Conservation (phyloP, 30 jellyfish, hydroid and myxozoan species). For the Aurelia aurita region DNA sequence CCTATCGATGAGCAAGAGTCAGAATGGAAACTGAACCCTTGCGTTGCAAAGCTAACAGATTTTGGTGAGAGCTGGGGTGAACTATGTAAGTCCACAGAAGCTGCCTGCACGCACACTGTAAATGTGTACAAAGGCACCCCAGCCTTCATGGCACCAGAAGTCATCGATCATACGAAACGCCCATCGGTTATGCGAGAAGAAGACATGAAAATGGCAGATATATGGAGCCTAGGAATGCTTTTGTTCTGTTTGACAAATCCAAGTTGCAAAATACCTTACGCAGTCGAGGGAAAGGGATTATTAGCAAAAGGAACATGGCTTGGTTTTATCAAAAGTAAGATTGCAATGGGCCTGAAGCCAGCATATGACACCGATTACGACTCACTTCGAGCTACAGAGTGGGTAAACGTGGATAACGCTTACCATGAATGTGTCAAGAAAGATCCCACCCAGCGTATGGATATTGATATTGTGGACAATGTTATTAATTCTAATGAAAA, state of each 20-base stretch:
- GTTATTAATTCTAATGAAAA: too few species aligned
- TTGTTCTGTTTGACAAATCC: conserved; percentile 8
- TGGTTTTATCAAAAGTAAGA: too few species aligned
- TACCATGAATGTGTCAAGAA: background rate
- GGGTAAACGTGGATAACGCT: conserved; percentile 3
- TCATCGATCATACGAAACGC: conserved; percentile 4
- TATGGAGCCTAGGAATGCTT: conserved; percentile 27
- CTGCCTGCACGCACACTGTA: background rate
- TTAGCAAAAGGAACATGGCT: too few species aligned
- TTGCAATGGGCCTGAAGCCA: too few species aligned
- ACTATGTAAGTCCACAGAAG: background rate
- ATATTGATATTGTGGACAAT: too few species aligned
- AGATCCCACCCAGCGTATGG: background rate
- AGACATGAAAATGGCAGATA: conserved; percentile 15
- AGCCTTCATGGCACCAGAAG: conserved; percentile 1
- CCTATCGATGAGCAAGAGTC: background rate
- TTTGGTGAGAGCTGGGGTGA: too few species aligned
- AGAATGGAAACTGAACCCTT: background rate
- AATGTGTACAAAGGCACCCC: conserved; percentile 20
- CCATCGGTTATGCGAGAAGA: conserved; percentile 3
- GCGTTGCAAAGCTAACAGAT: conserved; percentile 4
- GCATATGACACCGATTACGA: background rate
- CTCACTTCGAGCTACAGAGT: background rate
- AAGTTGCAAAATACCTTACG: too few species aligned
- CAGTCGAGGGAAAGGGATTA: too few species aligned